These are phyloP conservation scores for Clarias laeviceps DNA, from an alignment of 2,797 vertebrate genomes.

Conservation along the genomic window DNA sequence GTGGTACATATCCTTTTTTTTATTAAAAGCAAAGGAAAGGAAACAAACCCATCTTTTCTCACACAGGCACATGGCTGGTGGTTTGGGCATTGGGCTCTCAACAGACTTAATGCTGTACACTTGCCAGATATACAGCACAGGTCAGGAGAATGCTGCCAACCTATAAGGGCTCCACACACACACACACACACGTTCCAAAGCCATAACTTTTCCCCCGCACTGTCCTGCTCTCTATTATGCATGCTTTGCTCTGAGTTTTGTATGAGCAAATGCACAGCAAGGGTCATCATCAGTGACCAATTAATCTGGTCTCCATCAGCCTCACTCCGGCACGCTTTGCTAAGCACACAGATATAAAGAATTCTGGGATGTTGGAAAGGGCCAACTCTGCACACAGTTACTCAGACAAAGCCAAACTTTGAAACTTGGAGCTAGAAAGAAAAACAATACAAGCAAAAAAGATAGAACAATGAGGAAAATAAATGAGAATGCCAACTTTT, in stretches of 20 bases:
- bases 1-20: constrained; percentile 14
- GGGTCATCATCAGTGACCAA: constrained; percentile 36
- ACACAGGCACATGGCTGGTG: constrained; percentile 70
- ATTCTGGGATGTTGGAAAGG: constrained; percentile 13
- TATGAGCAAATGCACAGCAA: constrained; percentile 32
- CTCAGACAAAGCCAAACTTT: neutral
- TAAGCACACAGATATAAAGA: constrained; percentile 9
- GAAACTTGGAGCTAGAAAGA: constrained; percentile 36
- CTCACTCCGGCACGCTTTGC: constrained; percentile 20
- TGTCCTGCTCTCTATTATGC: constrained; percentile 21
- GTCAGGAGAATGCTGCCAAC: constrained; percentile 67
- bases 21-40: constrained; percentile 68
- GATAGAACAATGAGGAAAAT: constrained; percentile 46
- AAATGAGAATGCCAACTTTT: constrained; percentile 54
- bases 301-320: constrained; percentile 39
- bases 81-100: constrained; percentile 69
- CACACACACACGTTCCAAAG: constrained; percentile 55
- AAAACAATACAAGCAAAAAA: constrained; percentile 39
- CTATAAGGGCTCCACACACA: constrained; percentile 53
- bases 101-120: constrained; percentile 70
- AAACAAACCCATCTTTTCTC: constrained; percentile 44
- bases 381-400: constrained; percentile 12
- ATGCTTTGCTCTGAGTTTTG: constrained; percentile 22
- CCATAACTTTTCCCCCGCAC: neutral
- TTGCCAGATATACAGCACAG: constrained; percentile 77